Evolutionary conservation across 2,797 vertebrate species (phyloP).

Genomic region (Argya squamiceps): DNA sequence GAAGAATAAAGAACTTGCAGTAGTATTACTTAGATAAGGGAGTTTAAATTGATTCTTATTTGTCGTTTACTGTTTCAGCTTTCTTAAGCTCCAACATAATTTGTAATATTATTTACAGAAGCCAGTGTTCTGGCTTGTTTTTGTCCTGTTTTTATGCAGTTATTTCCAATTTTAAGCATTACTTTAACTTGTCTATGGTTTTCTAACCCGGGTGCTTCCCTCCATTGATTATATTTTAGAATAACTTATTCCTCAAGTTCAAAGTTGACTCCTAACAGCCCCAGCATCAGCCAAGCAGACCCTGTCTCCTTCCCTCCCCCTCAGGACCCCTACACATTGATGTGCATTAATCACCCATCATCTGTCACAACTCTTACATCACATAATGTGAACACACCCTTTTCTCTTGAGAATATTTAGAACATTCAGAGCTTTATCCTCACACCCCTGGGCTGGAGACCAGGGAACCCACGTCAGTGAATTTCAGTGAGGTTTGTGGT

Average conservation of each 20-base stretch:
- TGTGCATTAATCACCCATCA: not conserved
- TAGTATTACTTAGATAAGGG: not conserved
- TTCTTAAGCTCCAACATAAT: not conserved
- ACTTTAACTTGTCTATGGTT: not conserved
- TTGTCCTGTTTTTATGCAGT: not conserved
- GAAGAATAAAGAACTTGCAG: not conserved
- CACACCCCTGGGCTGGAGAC: not conserved
- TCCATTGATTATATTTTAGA: not conserved
- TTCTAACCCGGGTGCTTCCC: not conserved
- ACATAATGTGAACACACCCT: not conserved
- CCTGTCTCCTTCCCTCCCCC: not conserved
- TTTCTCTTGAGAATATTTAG: not conserved
- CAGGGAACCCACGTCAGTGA: not conserved
- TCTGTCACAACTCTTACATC: not conserved
- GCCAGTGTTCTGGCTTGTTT: not conserved
- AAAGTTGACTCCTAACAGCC: not conserved
- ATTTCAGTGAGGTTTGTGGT: not conserved
- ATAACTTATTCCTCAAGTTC: not conserved
- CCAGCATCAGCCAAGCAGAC: not conserved
- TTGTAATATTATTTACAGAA: not conserved
- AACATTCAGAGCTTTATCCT: not conserved
- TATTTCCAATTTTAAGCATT: not conserved
- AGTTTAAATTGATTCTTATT: constrained; percentile 11
- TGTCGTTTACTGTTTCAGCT: not conserved
- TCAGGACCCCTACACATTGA: not conserved